phyloP scores from a whole-genome alignment of 2,888 invertebrate genomes.

The Troilus luridus region DNA sequence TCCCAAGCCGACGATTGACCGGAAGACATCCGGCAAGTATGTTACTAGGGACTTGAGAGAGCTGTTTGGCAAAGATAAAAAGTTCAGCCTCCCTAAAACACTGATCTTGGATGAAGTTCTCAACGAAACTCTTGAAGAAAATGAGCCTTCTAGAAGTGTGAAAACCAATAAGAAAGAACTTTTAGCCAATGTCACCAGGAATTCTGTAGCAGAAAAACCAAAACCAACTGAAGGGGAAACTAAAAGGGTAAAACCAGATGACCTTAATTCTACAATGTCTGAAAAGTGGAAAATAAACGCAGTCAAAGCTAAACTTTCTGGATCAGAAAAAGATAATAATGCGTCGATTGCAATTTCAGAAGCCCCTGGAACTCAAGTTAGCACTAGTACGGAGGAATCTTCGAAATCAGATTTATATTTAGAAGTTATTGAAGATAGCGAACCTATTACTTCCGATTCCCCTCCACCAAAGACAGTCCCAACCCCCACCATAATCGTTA shows the following conservation, averaged over 20 bases:
- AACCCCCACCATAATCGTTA: not conserved
- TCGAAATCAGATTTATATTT: not conserved
- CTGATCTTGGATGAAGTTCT: constrained; percentile 60
- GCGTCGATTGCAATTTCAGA: not conserved
- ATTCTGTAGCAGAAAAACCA: not conserved
- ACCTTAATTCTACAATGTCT: not conserved
- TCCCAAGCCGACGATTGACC: constrained; percentile 60
- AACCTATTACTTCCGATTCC: not conserved
- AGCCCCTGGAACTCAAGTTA: not conserved
- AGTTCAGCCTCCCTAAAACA: constrained; percentile 62
- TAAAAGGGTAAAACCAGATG: not conserved
- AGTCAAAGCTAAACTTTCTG: not conserved
- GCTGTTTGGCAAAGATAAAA: constrained; percentile 57
- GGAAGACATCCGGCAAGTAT: constrained; percentile 37
- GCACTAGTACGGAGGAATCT: not conserved
- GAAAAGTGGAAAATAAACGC: not conserved
- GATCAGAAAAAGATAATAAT: not conserved
- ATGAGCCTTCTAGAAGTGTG: not conserved
- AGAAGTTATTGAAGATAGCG: not conserved
- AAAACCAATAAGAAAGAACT: not conserved
- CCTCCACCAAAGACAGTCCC: not conserved
- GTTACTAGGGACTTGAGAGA: constrained; percentile 54
- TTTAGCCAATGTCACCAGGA: not conserved
- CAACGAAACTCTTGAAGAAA: constrained; percentile 47
- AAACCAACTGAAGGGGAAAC: not conserved